Conservation (phyloP, 2,113 vertebrate species). For the Psilopsiagon aurifrons region DNA sequence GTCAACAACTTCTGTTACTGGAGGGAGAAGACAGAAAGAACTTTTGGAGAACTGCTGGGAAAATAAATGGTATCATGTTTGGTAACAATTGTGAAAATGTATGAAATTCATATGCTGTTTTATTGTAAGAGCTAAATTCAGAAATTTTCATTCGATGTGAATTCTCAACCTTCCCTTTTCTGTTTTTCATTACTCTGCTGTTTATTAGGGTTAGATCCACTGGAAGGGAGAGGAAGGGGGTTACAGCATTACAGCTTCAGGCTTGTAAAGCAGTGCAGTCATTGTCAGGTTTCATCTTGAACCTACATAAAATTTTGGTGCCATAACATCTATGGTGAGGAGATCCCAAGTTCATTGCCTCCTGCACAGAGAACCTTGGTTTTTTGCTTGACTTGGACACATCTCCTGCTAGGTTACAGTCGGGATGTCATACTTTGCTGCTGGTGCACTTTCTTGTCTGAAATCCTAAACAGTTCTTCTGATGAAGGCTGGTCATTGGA, state of each 20-base stretch:
- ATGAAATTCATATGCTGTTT: background rate
- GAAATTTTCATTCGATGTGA: background rate
- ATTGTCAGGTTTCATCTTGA: background rate
- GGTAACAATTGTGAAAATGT: background rate
- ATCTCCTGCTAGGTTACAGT: background rate
- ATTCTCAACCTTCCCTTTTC: background rate
- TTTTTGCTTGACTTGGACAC: background rate
- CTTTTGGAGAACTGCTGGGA: background rate
- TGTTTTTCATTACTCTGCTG: background rate
- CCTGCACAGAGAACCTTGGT: background rate
- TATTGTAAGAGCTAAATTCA: background rate
- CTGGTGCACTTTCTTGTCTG: background rate
- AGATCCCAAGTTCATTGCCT: background rate
- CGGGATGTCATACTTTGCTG: background rate
- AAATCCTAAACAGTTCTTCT: background rate
- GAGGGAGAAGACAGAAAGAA: background rate
- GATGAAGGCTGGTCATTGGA: background rate
- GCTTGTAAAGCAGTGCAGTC: background rate
- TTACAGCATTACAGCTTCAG: background rate
- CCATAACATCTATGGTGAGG: background rate
- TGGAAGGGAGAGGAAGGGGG: background rate
- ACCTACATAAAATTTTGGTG: background rate
- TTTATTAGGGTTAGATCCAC: background rate
- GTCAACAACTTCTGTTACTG: slow-evolving; percentile 8
- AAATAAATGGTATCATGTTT: background rate